Base-by-base conservation (phyloP, 2,797 vertebrate species). In the Hipposideros larvatus region DNA sequence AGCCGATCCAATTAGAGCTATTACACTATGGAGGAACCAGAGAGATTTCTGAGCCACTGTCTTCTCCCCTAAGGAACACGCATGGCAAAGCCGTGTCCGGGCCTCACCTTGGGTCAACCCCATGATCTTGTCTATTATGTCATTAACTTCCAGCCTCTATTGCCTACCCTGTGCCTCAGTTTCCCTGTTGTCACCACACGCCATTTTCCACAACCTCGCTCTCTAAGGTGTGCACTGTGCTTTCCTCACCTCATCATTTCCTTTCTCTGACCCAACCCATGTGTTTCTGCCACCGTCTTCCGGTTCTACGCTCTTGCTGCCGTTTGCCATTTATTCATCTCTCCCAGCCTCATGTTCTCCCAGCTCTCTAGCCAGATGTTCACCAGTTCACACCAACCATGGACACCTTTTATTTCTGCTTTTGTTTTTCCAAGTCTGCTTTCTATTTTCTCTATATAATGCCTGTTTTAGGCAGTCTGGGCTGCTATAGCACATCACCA, bases 151-250 rank as follows among this genome's bases (percentile, higher is more conserved):
- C 22, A 0, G 3, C 34, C 3, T 24, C 66, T 41, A 11, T 19
- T 0, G 0, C 34, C 48, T 22, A 11, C 19, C 19, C 28, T 46
- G 22, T 74, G 26, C 14, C 34, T 11, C 3, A 2, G 5, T 55
- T 34, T 77, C 37, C 10, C 51, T n/a, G 1, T 3, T 9, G 16
- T n/a, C 22, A 41, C 37, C 46, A 70, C 26, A 75, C 5, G 8
- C 7, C 13, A 1, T 13, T 73, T 18, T 18, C 37, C 51, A 15
- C 3, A 28, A 21, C 13, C 15, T 1, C 4, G 6, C 4, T 46
- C 19, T 53, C 77, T 16, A 19, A 57, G 21, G 3, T 24, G 37
- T 37, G 31, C 73, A 6, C 6, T 10, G 7, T 4, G 19, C 55
- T 11, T n/a, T 0, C 4, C 19, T 31, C 10, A 4, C 7, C 28